These are phyloP conservation scores for Actinernus sp. DNA, from an alignment of 92 coral and sea anemone species.

Conservation along the genomic window DNA sequence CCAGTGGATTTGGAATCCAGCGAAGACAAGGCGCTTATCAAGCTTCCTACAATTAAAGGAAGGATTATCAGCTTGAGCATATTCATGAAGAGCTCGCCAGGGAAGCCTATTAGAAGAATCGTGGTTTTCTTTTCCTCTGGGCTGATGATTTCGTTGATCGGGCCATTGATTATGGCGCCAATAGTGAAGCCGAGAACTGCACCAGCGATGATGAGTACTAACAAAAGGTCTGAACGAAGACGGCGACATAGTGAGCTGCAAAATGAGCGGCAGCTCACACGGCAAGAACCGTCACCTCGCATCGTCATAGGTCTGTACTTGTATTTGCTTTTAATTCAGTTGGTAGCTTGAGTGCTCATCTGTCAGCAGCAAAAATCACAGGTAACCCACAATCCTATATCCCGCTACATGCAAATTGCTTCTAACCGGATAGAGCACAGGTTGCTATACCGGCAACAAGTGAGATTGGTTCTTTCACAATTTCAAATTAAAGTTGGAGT, in stretches of 20 bases:
- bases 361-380: too few species aligned
- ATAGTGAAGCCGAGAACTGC: constrained; percentile 81
- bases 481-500: too few species aligned
- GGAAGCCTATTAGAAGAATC: constrained; percentile 80
- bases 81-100: constrained; percentile 89
- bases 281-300: too few species aligned
- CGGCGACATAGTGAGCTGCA: not conserved
- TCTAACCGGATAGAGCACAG: too few species aligned
- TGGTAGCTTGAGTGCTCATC: too few species aligned
- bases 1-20: constrained; percentile 89
- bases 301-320: too few species aligned
- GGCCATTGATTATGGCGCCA: constrained; percentile 71
- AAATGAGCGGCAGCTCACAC: not conserved
- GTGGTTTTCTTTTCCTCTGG: constrained; percentile 75
- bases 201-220: constrained; percentile 72
- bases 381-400: too few species aligned
- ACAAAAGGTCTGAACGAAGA: constrained; percentile 37
- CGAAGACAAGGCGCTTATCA: constrained; percentile 84
- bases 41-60: constrained; percentile 86
- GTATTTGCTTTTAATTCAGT: too few species aligned
- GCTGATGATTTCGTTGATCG: constrained; percentile 62
- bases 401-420: too few species aligned
- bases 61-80: constrained; percentile 87
- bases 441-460: too few species aligned
- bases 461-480: too few species aligned